Evolutionary conservation across 2,797 vertebrate genomes (phyloP), one percentile per base, ranked within the genome.

Genomic region (Anguilla anguilla): DNA sequence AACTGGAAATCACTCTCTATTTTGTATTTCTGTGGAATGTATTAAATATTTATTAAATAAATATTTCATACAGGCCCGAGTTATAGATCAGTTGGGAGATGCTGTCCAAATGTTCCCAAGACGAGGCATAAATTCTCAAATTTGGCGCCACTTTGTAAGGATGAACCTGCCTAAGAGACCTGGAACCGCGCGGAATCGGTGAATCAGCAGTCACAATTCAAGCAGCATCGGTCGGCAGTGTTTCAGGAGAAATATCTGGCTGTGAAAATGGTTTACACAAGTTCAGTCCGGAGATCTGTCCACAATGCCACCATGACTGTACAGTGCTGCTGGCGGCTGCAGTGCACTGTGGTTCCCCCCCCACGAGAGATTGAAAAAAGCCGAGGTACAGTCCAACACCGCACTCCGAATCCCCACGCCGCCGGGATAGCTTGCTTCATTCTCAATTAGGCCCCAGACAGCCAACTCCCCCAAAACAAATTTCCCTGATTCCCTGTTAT

Each of bases 401-500:
- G 51, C 83, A 49, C 83, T 77, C 87, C 51, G 39, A 49, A 83
- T 88, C 64, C 87, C 43, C 55, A 17, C 51, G 53, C 87, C 64
- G 55, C 69, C 9, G 82, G 22, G 67, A 85, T n/a, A 43, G 43
- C 84, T 85, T 88, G 87, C 87, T 77, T 84, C 72, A 85, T 35
- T 85, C 83, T 57, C 39, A 85, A 81, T 51, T 72, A 87, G 53
- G 64, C 87, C 83, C 87, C 84, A 85, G 87, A 51, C 84, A n/a
- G 83, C 69, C 87, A 81, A 79, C 84, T 88, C 83, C 84, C 83
- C 86, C 79, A 87, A 82, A 88, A 88, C 69, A 72, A 57, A 13
- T 85, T 88, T 85, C 49, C 86, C 43, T 83, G 59, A 87, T 88
- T 64, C 83, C 57, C 85, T 39, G 85, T 85, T n/a, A 85, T 64